phyloP scores from a whole-genome alignment of 1,140 invertebrate species.

The Leptinotarsa defecta region DNA sequence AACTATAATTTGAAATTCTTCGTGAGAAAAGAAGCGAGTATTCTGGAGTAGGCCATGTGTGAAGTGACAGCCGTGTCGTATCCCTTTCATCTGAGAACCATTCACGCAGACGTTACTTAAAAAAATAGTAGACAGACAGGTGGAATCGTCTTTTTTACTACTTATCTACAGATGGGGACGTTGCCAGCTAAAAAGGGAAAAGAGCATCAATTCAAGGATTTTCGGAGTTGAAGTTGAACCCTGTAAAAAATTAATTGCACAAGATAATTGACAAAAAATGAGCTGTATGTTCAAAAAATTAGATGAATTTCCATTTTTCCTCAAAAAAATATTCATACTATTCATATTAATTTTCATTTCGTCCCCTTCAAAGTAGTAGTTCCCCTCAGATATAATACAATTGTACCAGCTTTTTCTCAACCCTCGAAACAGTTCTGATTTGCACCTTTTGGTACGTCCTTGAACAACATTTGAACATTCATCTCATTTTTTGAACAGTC shows the following conservation, averaged over 20 bases:
- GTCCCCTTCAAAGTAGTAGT: too few species aligned
- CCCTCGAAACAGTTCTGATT: not conserved
- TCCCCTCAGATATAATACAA: too few species aligned
- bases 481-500: not conserved
- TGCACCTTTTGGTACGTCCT: not conserved
- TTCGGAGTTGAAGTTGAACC: conserved; percentile 2
- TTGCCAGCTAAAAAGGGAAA: conserved; percentile 14
- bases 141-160: conserved; percentile 21
- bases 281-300: not conserved
- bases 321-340: too few species aligned
- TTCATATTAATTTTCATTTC: too few species aligned
- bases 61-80: conserved; percentile 5
- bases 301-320: too few species aligned
- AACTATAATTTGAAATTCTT: conserved; percentile 1
- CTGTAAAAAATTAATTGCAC: conserved; percentile 16
- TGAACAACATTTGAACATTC: not conserved
- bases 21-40: not conserved
- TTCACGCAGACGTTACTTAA: conserved; percentile 21
- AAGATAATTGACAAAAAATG: not conserved
- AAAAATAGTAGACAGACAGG: conserved; percentile 20
- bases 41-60: conserved; percentile 1
- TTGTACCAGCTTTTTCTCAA: too few species aligned
- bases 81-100: not conserved
- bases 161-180: conserved; percentile 20
- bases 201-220: conserved; percentile 12